Conservation (phyloP, 2,113 vertebrate species). For the Carassius auratus region DNA sequence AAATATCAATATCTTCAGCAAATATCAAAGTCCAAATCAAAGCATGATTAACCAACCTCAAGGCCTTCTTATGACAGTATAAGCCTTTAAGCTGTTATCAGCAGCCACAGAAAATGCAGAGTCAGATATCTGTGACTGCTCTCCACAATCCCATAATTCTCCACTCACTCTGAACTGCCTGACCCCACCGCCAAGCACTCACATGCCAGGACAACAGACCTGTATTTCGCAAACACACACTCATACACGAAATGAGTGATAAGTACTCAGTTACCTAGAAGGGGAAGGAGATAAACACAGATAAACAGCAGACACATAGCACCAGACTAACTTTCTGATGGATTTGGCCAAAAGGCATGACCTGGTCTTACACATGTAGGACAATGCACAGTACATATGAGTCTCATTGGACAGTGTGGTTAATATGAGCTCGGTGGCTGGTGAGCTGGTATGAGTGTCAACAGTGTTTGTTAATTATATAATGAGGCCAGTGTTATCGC, state of each 20-base stretch:
- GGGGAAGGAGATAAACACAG: neutral
- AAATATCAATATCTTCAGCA: too few species aligned
- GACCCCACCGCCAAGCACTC: neutral
- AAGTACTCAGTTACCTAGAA: neutral
- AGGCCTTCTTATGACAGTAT: conserved; percentile 3
- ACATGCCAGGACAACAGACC: neutral
- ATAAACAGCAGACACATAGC: neutral
- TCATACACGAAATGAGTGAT: neutral
- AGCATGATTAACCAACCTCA: conserved; percentile 22
- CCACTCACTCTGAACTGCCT: neutral
- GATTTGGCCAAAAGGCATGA: neutral
- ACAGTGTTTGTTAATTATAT: conserved; percentile 39
- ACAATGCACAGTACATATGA: neutral
- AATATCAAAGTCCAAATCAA: conserved; percentile 29
- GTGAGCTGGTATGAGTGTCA: conserved; percentile 15
- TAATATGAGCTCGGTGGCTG: conserved; percentile 65
- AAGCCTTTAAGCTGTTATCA: conserved; percentile 33
- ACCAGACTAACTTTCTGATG: conserved; percentile 13
- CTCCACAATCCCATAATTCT: conserved; percentile 10
- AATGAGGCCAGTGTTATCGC: conserved; percentile 13
- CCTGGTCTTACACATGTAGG: neutral
- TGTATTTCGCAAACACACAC: neutral
- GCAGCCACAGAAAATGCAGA: conserved; percentile 26
- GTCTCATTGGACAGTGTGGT: conserved; percentile 60
- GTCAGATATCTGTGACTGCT: conserved; percentile 35